Conservation (phyloP, 2,888 invertebrate species). For the Proisotoma minuta region DNA sequence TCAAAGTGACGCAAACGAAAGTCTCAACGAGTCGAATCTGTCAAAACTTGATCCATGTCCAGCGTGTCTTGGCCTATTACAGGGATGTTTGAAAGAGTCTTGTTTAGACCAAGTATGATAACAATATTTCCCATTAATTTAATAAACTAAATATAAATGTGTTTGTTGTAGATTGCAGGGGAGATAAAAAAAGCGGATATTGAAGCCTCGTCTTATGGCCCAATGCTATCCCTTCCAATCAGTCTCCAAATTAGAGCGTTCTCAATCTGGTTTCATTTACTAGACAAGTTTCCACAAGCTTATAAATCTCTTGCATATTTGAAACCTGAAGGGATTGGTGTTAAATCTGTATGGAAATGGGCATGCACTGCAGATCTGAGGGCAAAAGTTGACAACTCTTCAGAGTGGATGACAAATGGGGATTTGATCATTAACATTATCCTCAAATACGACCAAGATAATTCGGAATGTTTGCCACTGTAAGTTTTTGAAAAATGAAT, state of each 20-base stretch:
- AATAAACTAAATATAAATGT: constrained; percentile 3
- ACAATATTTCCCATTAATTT: constrained; percentile 2
- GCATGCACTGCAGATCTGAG: constrained; percentile 61
- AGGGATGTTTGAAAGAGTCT: constrained; percentile 56
- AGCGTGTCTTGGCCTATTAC: constrained; percentile 69
- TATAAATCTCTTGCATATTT: constrained; percentile 51
- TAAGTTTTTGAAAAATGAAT: constrained; percentile 49
- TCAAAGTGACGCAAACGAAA: no score
- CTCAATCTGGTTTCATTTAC: constrained; percentile 60
- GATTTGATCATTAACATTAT: constrained; percentile 61
- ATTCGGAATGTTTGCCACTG: constrained; percentile 59
- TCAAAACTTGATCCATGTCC: constrained; percentile 59
- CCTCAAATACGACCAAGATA: constrained; percentile 57
- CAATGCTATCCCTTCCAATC: constrained; percentile 68
- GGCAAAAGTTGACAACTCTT: constrained; percentile 55
- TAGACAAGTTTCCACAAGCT: constrained; percentile 54
- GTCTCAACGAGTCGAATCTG: constrained; percentile 51
- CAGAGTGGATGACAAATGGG: constrained; percentile 59
- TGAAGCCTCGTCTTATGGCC: constrained; percentile 62
- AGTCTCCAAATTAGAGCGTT: constrained; percentile 64
- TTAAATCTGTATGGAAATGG: constrained; percentile 79
- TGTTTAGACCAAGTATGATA: constrained; percentile 55
- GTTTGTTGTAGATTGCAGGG: constrained; percentile 46
- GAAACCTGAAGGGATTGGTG: constrained; percentile 49
- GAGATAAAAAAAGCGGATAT: constrained; percentile 54